Percentiles rank a stretch among this genome's conserved stretches.
phyloP scores from a whole-genome alignment of 2,888 invertebrate genomes.

The Lithophane leautieri region DNA sequence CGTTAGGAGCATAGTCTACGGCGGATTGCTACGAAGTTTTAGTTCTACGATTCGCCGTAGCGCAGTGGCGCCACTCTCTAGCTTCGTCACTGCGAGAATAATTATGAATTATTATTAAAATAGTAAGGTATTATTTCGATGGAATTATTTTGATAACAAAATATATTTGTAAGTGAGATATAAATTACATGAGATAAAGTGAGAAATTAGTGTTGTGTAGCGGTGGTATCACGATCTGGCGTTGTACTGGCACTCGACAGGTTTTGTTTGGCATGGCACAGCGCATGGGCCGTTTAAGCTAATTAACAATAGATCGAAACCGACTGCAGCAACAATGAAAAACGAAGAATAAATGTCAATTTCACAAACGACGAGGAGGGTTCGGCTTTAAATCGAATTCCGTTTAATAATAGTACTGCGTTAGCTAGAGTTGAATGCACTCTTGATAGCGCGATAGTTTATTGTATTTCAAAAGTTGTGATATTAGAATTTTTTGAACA shows the following conservation, averaged over 20 bases:
- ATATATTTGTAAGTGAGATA: not conserved
- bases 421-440: constrained; percentile 89
- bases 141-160: not conserved
- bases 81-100: not conserved
- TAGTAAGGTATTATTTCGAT: not conserved
- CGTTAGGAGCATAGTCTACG: constrained; percentile 73
- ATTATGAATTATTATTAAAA: not conserved
- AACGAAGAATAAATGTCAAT: constrained; percentile 91
- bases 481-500: constrained; percentile 71
- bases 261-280: constrained; percentile 78
- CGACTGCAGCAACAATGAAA: constrained; percentile 89
- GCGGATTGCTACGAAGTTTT: constrained; percentile 47
- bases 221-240: constrained; percentile 61
- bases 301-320: constrained; percentile 90
- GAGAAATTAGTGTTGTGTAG: constrained; percentile 36
- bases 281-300: constrained; percentile 89
- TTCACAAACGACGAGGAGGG: constrained; percentile 90
- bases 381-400: constrained; percentile 90
- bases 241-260: constrained; percentile 60
- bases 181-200: constrained; percentile 18
- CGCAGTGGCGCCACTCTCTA: constrained; percentile 70
- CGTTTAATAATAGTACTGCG: constrained; percentile 89
- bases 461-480: constrained; percentile 82
- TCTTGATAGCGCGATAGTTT: constrained; percentile 87
- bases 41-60: constrained; percentile 75